phyloP scores from a whole-genome alignment of 2,113 vertebrate genomes.

The Pelodiscus sinensis region DNA sequence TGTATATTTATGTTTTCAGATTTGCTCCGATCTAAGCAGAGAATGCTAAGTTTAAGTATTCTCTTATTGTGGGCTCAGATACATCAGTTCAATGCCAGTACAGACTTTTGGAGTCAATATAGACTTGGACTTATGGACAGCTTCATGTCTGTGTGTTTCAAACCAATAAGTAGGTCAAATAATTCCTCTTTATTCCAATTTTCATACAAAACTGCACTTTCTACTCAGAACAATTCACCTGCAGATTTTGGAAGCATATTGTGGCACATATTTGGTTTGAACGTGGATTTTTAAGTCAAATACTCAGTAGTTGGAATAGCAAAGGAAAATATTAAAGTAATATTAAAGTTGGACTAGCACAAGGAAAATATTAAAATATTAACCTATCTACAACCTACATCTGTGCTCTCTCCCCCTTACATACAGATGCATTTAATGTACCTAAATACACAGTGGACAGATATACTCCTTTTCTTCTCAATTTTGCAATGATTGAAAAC shows the following conservation, averaged over 20 bases:
- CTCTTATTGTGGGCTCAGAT: background rate
- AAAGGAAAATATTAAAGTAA: accelerated
- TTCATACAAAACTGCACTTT: accelerated
- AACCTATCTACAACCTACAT: accelerated
- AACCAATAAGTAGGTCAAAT: background rate
- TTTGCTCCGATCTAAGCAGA: background rate
- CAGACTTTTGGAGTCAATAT: background rate
- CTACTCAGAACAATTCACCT: background rate
- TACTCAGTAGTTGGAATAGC: background rate
- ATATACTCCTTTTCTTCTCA: background rate
- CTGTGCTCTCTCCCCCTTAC: background rate
- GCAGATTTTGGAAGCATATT: background rate
- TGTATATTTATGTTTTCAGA: background rate
- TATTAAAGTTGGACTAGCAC: accelerated
- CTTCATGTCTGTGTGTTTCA: background rate
- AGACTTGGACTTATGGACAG: accelerated
- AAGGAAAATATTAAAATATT: accelerated
- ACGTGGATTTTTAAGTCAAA: background rate
- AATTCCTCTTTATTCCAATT: background rate
- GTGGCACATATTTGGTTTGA: background rate
- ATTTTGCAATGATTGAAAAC: background rate
- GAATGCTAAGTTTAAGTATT: background rate
- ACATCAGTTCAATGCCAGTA: background rate
- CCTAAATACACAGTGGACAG: background rate
- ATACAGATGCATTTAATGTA: background rate